Percentiles rank a stretch among this genome's conserved stretches.
These are phyloP conservation scores for Heliothis peltigera DNA, from an alignment of 2,888 invertebrate genomes.

Conservation along the genomic window DNA sequence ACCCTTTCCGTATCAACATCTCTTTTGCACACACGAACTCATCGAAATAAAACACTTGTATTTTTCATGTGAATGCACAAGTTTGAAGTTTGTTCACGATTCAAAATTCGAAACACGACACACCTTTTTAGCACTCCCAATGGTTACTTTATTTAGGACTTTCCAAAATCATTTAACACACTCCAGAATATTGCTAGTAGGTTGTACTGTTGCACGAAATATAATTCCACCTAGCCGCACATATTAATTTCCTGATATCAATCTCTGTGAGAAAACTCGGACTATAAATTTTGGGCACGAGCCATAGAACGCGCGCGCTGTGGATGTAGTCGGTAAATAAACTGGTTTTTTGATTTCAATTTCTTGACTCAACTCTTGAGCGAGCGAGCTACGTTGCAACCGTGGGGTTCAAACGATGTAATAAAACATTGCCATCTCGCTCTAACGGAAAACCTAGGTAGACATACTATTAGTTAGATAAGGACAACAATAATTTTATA, in stretches of 20 bases:
- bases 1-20: conserved; percentile 63
- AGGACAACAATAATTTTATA: conserved; percentile 32
- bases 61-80: conserved; percentile 79
- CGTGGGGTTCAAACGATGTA: conserved; percentile 6
- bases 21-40: conserved; percentile 65
- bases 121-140: conserved; percentile 70
- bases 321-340: conserved; percentile 83
- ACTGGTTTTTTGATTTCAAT: conserved; percentile 85
- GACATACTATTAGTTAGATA: conserved; percentile 9
- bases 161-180: conserved; percentile 40
- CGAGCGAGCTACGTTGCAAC: conserved; percentile 52
- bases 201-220: conserved; percentile 23
- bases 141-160: conserved; percentile 28
- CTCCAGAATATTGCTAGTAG: conserved; percentile 2
- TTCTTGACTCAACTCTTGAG: conserved; percentile 26
- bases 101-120: conserved; percentile 83
- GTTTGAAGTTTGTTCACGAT: conserved; percentile 79
- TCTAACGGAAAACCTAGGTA: conserved; percentile 3
- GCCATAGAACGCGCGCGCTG: conserved; percentile 65
- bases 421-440: conserved; percentile 25
- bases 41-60: conserved; percentile 72
- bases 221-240: conserved; percentile 48
- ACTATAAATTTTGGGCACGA: conserved; percentile 60
- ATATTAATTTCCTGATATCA: conserved; percentile 54
- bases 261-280: conserved; percentile 69